Evolutionary conservation across 37 sponge, comb jelly and placozoan species (phyloP), one percentile per base, ranked within the genome.

Genomic region (Aplysina aerophoba): DNA sequence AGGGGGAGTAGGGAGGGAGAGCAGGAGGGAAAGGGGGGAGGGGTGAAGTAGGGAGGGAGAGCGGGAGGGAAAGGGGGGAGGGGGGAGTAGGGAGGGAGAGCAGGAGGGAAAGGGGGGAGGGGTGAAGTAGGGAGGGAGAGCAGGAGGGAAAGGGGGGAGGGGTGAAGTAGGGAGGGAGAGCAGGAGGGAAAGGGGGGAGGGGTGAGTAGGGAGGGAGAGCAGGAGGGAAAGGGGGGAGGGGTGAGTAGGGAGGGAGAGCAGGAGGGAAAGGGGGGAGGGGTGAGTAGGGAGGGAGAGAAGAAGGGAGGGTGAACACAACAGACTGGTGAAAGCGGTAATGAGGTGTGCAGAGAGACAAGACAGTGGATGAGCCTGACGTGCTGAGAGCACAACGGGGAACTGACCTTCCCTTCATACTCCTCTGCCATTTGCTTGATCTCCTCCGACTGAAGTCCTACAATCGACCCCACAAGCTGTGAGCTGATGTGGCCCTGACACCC

Each of bases 371-470:
- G 50, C 50, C 50, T 44, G 50, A 44, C 50, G 6, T 8, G 8
- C 50, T 44, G 50, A 3, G 6, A 44, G 50, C 50, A 44, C 63
- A 22, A 11, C 12, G 11, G 33, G 15, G 64, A 16, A 24, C 36
- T 39, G 33, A 93, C 93, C 89, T 93, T 95, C 41, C 84, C 91
- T 35, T 88, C 96, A 40, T 95, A 95, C 79, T 95, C 95, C 33
- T 89, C 87, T 0, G 92, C 94, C 87, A 95, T 90, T 59, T 90
- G 91, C 72, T 87, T 87, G 24, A 95, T 95, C 81, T 92, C 89
- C 22, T 88, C 91, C 0, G 96, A 95, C 87, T 95, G 96, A 28
- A 92, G 84, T 12, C 96, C 96, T 11, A 95, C 95, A 21, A 95
- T 95, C 28, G 95, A 93, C 2, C 94, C 96, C 69, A 95, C 95